These are phyloP conservation scores for Drosophila bocki DNA, from an alignment of 1,140 invertebrate genomes.

Conservation along the genomic window DNA sequence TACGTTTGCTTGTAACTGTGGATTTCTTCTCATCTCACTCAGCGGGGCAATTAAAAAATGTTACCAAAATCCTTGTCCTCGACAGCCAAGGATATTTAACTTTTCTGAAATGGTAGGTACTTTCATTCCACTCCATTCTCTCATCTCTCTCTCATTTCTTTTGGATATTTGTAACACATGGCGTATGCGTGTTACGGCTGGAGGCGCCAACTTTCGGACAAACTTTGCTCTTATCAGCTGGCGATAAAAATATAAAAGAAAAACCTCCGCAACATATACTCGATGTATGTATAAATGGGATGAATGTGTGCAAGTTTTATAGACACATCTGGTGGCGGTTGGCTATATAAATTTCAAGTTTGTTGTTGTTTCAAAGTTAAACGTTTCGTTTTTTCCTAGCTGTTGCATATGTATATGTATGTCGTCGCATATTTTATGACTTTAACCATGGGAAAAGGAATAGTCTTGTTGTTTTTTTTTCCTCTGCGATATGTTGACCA, in stretches of 20 bases:
- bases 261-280: slow-evolving; percentile 30
- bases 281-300: slow-evolving; percentile 6
- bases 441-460: slow-evolving; percentile 22
- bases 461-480: not conserved
- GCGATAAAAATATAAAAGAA: slow-evolving; percentile 59
- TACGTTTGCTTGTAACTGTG: slow-evolving; percentile 64
- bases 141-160: not conserved
- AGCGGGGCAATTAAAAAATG: slow-evolving; percentile 60
- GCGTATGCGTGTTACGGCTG: slow-evolving; percentile 66
- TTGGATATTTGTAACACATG: slow-evolving; percentile 54
- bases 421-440: slow-evolving; percentile 32
- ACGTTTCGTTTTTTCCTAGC: slow-evolving; percentile 40
- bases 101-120: slow-evolving; percentile 36
- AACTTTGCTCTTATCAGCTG: slow-evolving; percentile 73
- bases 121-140: not conserved
- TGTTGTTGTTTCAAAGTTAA: slow-evolving; percentile 55
- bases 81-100: slow-evolving; percentile 54
- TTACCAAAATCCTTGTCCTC: slow-evolving; percentile 47
- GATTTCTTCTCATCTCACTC: slow-evolving; percentile 13
- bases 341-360: slow-evolving; percentile 51
- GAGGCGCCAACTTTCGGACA: slow-evolving; percentile 61
- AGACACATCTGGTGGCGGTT: slow-evolving; percentile 51
- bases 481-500: slow-evolving; percentile 52
- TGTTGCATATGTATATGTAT: slow-evolving; percentile 46
- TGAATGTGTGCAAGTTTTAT: slow-evolving; percentile 54